Base-by-base conservation (phyloP, 1,140 invertebrate genomes). In the Stenopsyche tienmushanensis region DNA sequence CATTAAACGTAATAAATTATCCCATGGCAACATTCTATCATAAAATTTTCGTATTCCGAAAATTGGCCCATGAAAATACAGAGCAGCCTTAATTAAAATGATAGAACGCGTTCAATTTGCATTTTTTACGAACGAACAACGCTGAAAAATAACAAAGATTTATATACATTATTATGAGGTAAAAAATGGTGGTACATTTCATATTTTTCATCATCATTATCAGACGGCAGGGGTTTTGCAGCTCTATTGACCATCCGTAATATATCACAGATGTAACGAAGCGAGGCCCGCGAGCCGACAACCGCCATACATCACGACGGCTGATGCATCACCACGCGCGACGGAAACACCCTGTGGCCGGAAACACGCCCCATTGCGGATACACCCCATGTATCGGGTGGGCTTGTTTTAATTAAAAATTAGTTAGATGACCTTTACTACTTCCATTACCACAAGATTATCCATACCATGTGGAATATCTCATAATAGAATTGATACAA, bases 191-290 rank as follows among this genome's bases (percentile, higher is more conserved):
- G 3, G 21, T 15, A 18, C 29, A 54, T 54, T 34, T 42, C n/a
- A 29, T 29, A 57, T 57, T 57, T 57, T 57, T 57, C 54, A 57
- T 13, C 8, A 18, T 57, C 7, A 57, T 57, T 57, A 57, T 57
- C 52, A 21, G 49, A 13, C 21, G 26, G 7, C n/a, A 13, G 52
- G 52, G 29, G 52, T 20, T 55, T 57, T 17, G 34, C 54, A 26
- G 23, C 54, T 55, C 50, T 53, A 53, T 53, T 34, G 53, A 3
- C 53, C 53, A 18, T 44, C 41, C 39, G 55, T 29, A 34, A 47
- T 60, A 60, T n/a, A 60, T 60, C 57, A 60, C 57, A 34, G 57
- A 44, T 9, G 57, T 60, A 60, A 60, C 57, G 57, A 60, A 60
- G 57, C 57, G 23, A 1, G 57, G 44, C 39, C 24, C 57, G 57